These are phyloP conservation scores for Homalodisca vitripennis DNA, from an alignment of 1,140 invertebrate genomes.

Conservation along the genomic window DNA sequence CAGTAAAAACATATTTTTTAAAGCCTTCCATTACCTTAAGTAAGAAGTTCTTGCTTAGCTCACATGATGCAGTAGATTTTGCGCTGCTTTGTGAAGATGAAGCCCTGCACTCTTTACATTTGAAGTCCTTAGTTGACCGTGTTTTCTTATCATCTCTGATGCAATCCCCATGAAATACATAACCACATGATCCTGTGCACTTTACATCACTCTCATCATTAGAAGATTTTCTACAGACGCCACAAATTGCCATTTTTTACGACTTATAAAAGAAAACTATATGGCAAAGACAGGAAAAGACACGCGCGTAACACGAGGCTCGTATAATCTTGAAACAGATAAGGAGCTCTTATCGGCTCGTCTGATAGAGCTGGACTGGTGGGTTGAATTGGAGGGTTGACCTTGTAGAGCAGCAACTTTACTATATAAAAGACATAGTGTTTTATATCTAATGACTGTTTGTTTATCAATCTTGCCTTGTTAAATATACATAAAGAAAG, in stretches of 20 bases:
- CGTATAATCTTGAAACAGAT: no score
- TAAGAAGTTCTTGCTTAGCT: background rate
- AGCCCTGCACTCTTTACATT: background rate
- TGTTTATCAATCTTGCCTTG: no score
- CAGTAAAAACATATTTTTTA: background rate
- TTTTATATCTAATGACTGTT: no score
- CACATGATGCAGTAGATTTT: background rate
- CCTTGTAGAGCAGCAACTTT: no score
- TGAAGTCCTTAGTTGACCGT: background rate
- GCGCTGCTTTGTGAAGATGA: background rate
- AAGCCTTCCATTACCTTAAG: background rate
- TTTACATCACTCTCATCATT: constrained; percentile 5
- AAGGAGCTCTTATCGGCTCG: no score
- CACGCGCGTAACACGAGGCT: no score
- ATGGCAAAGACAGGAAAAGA: no score
- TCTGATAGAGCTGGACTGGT: no score
- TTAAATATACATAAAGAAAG: no score
- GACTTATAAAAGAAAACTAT: no score
- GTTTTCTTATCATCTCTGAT: background rate
- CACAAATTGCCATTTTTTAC: constrained; percentile 17
- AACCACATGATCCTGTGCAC: background rate
- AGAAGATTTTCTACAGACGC: background rate
- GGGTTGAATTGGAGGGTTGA: no score
- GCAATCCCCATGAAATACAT: background rate
- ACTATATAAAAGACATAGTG: no score